Conservation (phyloP, 2,888 invertebrate genomes). For the Noctuana brunneofusca region DNA sequence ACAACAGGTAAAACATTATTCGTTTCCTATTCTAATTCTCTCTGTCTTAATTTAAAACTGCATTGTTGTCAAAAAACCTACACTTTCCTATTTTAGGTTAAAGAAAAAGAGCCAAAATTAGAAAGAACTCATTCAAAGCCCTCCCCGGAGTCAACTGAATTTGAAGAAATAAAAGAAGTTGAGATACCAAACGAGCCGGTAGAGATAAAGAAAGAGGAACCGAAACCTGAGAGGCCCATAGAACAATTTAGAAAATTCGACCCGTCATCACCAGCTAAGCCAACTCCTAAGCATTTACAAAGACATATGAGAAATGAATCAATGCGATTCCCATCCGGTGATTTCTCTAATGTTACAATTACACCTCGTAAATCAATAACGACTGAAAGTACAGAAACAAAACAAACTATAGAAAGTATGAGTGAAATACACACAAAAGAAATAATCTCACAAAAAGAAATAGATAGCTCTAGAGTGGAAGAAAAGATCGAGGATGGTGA, state of each 20-base stretch:
- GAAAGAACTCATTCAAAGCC: slow-evolving; percentile 70
- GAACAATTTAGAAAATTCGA: slow-evolving; percentile 76
- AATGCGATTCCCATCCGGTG: slow-evolving; percentile 80
- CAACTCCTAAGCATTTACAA: slow-evolving; percentile 79
- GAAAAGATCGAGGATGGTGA: slow-evolving; percentile 79
- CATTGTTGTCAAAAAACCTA: too few relatives aligned
- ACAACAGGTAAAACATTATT: slow-evolving; percentile 63
- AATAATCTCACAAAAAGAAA: slow-evolving; percentile 74
- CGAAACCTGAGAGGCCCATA: slow-evolving; percentile 62
- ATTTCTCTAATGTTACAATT: slow-evolving; percentile 78
- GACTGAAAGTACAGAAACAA: slow-evolving; percentile 74
- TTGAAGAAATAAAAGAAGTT: slow-evolving; percentile 61
- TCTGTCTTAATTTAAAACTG: not conserved
- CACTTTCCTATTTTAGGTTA: slow-evolving; percentile 50
- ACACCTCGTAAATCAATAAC: slow-evolving; percentile 71
- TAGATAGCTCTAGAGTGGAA: slow-evolving; percentile 78
- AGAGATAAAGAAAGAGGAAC: slow-evolving; percentile 60
- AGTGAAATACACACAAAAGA: slow-evolving; percentile 61
- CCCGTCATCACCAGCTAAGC: slow-evolving; percentile 74
- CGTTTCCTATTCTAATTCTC: not conserved
- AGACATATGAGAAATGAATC: slow-evolving; percentile 80
- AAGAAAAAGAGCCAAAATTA: slow-evolving; percentile 68
- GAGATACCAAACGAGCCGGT: slow-evolving; percentile 50
- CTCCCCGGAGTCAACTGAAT: slow-evolving; percentile 65
- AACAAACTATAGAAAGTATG: slow-evolving; percentile 57